Evolutionary conservation across 2,113 vertebrate genomes (phyloP).

Genomic region (Parus major): DNA sequence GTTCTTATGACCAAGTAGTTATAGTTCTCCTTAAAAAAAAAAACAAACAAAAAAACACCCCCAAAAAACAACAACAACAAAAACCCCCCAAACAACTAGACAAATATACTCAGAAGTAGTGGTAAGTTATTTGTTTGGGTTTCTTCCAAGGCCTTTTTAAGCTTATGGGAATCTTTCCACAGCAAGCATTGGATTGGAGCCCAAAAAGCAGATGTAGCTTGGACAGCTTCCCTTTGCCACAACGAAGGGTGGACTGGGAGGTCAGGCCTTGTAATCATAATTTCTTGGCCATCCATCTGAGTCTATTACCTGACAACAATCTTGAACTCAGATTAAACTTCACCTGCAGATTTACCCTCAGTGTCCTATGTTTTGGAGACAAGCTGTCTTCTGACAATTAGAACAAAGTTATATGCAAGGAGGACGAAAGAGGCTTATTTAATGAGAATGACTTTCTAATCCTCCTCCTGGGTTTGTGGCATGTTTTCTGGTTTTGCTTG

Average conservation of each 20-base stretch:
- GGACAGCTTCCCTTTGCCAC: not conserved
- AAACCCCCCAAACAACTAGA: not conserved
- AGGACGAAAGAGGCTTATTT: not conserved
- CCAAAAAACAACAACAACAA: not conserved
- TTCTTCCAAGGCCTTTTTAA: not conserved
- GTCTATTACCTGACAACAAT: not conserved
- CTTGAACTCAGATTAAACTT: not conserved
- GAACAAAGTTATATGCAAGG: not conserved
- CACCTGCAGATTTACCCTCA: not conserved
- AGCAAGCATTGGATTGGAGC: conserved; percentile 1
- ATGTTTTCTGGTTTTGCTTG: not conserved
- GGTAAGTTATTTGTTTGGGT: not conserved
- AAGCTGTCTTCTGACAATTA: not conserved
- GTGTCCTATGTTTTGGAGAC: not conserved
- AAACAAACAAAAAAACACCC: too few relatives aligned
- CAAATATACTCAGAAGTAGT: not conserved
- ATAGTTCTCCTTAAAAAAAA: not conserved
- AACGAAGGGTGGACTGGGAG: not conserved
- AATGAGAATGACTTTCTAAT: not conserved
- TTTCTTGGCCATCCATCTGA: not conserved
- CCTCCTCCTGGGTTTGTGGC: not conserved
- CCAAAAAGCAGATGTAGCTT: conserved; percentile 17
- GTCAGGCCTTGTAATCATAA: not conserved
- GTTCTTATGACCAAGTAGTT: not conserved
- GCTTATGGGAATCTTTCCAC: conserved; percentile 8